Percentiles rank a stretch among this genome's conserved stretches.
Evolutionary conservation across 2,113 vertebrate species (phyloP).

Genomic region (Xyrauchen texanus): DNA sequence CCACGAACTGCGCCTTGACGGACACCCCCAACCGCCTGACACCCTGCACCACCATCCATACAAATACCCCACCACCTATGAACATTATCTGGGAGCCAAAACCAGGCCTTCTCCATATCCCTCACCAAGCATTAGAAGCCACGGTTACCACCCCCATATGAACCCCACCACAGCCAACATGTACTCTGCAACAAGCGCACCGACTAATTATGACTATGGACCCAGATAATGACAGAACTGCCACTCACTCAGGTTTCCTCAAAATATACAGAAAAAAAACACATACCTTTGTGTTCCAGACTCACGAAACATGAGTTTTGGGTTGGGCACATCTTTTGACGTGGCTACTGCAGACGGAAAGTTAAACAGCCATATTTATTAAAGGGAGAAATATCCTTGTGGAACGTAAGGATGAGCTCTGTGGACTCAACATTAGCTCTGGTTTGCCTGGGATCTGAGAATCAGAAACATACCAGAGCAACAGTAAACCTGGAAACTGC

Average conservation of each 20-base stretch:
- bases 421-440: background rate
- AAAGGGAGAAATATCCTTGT: slow-evolving; percentile 52
- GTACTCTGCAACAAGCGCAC: slow-evolving; percentile 87
- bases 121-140: slow-evolving; percentile 86
- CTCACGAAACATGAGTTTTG: slow-evolving; percentile 18
- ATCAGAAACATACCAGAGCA: slow-evolving; percentile 20
- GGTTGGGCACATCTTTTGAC: slow-evolving; percentile 8
- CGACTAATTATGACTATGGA: slow-evolving; percentile 90
- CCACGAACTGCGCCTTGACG: slow-evolving; percentile 88
- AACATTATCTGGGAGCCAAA: slow-evolving; percentile 94
- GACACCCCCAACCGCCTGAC: slow-evolving; percentile 81
- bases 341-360: slow-evolving; percentile 21
- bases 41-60: slow-evolving; percentile 94
- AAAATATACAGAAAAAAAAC: slow-evolving; percentile 15
- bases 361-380: slow-evolving; percentile 72
- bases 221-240: slow-evolving; percentile 82
- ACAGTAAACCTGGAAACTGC: slow-evolving; percentile 13
- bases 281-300: slow-evolving; percentile 7
- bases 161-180: slow-evolving; percentile 90
- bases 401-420: slow-evolving; percentile 13
- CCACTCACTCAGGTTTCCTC: background rate
- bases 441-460: slow-evolving; percentile 11
- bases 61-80: slow-evolving; percentile 90
- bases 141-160: slow-evolving; percentile 89
- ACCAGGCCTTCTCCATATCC: slow-evolving; percentile 89